Evolutionary conservation across 2,797 vertebrate genomes (phyloP), one percentile per base, ranked within the genome.

Genomic region (Lutjanus argentimaculatus): DNA sequence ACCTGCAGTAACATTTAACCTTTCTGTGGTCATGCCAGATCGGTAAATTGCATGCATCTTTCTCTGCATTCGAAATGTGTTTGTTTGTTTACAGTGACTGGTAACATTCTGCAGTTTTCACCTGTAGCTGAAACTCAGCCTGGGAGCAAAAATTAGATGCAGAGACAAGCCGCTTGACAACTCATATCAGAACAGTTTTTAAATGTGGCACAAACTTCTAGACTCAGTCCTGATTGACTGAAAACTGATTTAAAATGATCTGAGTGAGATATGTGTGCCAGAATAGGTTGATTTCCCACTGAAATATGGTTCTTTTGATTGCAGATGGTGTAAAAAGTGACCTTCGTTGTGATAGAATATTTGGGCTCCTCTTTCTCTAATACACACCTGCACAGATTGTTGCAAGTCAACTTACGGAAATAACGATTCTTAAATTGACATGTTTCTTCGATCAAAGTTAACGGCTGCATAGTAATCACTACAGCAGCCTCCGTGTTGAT

Each of bases 1-100:
- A 90, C 83, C 82, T 77, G 76, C 79, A 73, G 77, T 82, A 80
- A 73, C 65, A 82, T 77, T 89, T 85, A 80, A 62, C 65, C 81
- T 72, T 13, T 72, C 42, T 82, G 77, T 56, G 46, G 68, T 66
- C 67, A 51, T 21, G 46, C 30, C 67, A 14, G 66, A 77, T 40
- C 46, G 25, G 17, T 12, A 56, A 75, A 69, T 63, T 45, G 36
- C 21, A 69, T 67, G 62, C 22, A 46, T 62, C 22, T 63, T 51
- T 40, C 15, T 51, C 40, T 77, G 57, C n/a, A 48, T 58, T 21
- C 59, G 58, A 43, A 71, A 69, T 42, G 8, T 57, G 64, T 72
- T 70, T 68, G 45, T 85, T 72, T 59, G 19, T 71, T 77, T 80
- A 80, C 46, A 46, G 46, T 69, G 62, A 4, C 25, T 30, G 17